Evolutionary conservation across 2,113 vertebrate genomes (phyloP), one percentile per base, ranked within the genome.

Genomic region (Sterna hirundo): DNA sequence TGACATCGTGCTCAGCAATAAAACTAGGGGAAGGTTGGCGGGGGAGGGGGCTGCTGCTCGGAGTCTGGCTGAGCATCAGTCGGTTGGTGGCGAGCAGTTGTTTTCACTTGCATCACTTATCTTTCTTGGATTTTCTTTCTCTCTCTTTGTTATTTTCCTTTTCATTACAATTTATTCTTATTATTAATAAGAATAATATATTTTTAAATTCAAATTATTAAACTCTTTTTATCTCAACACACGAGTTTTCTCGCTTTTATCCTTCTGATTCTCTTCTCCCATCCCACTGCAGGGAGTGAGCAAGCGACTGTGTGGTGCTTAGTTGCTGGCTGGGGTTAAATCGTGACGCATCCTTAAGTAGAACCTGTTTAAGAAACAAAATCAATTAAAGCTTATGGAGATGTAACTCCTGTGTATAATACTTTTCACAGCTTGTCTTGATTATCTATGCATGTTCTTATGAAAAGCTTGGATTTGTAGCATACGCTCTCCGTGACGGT

Each of bases 391-490:
- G 8, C 22, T 79, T 36, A 69, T 44, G 68, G 62, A 82, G 38
- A 26, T 0, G 0, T n/a, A 26, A 36, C 10, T 88, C 32, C 14
- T 5, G 4, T 25, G 5, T 44, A 13, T 52, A 75, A 34, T 20
- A 42, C 8, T 85, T 42, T 91, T 69, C 23, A 36, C 8, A 61
- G 7, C 18, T 52, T 32, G 6, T 74, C 29, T 74, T 66, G 32
- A 49, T 83, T 36, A 27, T 34, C 54, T 54, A 1, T 34, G 5
- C 10, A 23, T 2, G 2, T 49, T 77, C 83, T 68, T 51, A 36
- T 27, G 22, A 58, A 79, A 80, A 49, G 9, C 25, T 87, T 68
- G 13, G 26, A 26, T 75, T 57, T 40, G 11, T 47, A 29, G 2
- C 13, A 5, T 52, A 42, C 8, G 6, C 1, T 40, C 34, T 65